Evolutionary conservation across 1,140 invertebrate genomes (phyloP).

Genomic region (Danaus melanippus): DNA sequence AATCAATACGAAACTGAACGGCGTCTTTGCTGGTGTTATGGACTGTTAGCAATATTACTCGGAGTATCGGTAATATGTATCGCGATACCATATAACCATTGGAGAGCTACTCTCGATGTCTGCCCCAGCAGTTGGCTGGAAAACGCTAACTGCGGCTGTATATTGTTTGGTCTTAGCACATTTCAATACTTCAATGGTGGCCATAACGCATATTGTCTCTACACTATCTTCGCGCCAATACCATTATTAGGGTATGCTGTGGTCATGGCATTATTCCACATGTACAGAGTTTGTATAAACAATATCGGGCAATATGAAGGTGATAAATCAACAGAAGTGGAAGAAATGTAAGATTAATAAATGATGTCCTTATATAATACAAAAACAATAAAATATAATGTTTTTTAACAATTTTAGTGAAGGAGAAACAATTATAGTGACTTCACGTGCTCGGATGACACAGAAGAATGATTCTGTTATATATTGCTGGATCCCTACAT

Average conservation of each 20-base stretch:
- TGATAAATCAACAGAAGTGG: slow-evolving; percentile 65
- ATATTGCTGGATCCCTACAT: slow-evolving; percentile 76
- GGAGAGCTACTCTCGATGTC: slow-evolving; percentile 76
- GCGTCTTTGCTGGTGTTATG: slow-evolving; percentile 72
- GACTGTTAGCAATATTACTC: slow-evolving; percentile 63
- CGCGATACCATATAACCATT: slow-evolving; percentile 77
- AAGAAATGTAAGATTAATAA: slow-evolving; percentile 69
- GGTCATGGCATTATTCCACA: slow-evolving; percentile 76
- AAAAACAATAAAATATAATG: neutral
- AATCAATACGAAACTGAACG: slow-evolving; percentile 71
- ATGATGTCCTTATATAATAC: neutral
- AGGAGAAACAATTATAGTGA: slow-evolving; percentile 74
- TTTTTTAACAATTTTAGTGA: slow-evolving; percentile 45
- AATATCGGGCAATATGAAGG: slow-evolving; percentile 68
- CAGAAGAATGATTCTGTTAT: slow-evolving; percentile 65
- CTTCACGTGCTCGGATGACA: slow-evolving; percentile 64
- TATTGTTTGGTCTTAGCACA: slow-evolving; percentile 76
- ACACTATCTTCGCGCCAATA: slow-evolving; percentile 73
- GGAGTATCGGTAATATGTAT: slow-evolving; percentile 71
- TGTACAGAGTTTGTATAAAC: slow-evolving; percentile 77
- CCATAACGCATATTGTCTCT: slow-evolving; percentile 75
- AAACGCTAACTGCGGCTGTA: slow-evolving; percentile 77
- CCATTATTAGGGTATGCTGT: slow-evolving; percentile 73
- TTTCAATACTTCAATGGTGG: slow-evolving; percentile 78
- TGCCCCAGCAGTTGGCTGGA: slow-evolving; percentile 71